Conservation (phyloP, 2,797 vertebrate genomes). For the Anas capensis region DNA sequence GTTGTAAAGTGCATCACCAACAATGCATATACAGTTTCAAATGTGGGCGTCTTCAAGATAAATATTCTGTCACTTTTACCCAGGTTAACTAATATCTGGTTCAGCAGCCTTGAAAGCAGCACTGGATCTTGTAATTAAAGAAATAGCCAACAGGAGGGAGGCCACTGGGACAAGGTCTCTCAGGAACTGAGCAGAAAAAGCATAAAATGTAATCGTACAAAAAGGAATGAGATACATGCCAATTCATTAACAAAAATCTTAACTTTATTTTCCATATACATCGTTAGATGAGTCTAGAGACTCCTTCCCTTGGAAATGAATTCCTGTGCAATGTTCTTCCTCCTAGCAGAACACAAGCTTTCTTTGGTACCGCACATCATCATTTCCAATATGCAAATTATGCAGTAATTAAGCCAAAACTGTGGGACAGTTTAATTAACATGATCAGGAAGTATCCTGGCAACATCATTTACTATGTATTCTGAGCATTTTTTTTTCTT, state of each 20-base stretch:
- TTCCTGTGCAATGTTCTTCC: slow-evolving; percentile 27
- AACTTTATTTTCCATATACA: slow-evolving; percentile 21
- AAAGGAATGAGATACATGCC: background rate
- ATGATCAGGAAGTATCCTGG: slow-evolving; percentile 81
- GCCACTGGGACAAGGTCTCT: background rate
- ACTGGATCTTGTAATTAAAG: background rate
- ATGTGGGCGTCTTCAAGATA: background rate
- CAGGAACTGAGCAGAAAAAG: background rate
- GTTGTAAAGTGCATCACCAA: background rate
- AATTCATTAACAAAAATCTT: slow-evolving; percentile 22
- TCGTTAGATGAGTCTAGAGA: slow-evolving; percentile 1
- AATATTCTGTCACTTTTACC: background rate
- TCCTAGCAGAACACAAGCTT: slow-evolving; percentile 31
- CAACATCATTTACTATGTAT: slow-evolving; percentile 74
- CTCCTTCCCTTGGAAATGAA: slow-evolving; percentile 48
- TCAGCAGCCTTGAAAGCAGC: background rate
- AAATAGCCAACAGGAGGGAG: background rate
- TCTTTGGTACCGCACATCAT: slow-evolving; percentile 34
- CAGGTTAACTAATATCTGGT: background rate
- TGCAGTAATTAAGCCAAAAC: slow-evolving; percentile 77
- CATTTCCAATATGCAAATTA: slow-evolving; percentile 75
- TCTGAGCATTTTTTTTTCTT: slow-evolving; percentile 23
- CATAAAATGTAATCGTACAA: background rate
- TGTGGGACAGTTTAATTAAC: slow-evolving; percentile 83
- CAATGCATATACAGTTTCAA: background rate